phyloP scores from a whole-genome alignment of 2,113 vertebrate genomes.

The Symphodus melops region DNA sequence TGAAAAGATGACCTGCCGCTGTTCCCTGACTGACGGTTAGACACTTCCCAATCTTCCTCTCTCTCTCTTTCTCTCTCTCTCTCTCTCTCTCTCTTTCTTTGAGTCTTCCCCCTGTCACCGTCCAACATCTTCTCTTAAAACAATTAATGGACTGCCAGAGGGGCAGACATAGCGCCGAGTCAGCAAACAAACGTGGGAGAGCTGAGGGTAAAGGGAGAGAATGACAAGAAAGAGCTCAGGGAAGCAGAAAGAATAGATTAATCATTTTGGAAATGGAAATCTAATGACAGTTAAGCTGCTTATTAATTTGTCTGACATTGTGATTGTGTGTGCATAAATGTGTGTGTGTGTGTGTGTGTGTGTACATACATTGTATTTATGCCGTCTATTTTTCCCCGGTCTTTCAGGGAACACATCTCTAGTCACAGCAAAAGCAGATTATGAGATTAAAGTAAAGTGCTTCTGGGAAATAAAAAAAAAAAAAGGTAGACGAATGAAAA shows the following conservation, averaged over 20 bases:
- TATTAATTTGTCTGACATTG: constrained; percentile 70
- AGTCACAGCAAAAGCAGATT: constrained; percentile 78
- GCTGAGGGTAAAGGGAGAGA: constrained; percentile 2
- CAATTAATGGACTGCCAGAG: constrained; percentile 72
- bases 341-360: background rate
- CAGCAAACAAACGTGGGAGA: constrained; percentile 60
- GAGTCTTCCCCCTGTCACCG: constrained; percentile 24
- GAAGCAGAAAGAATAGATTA: constrained; percentile 32
- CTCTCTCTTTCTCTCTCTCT: constrained; percentile 43
- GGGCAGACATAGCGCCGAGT: constrained; percentile 53
- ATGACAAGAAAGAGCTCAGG: background rate
- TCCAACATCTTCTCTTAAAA: constrained; percentile 68
- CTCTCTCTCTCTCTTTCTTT: constrained; percentile 19
- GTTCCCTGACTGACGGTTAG: constrained; percentile 52
- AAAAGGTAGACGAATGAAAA: constrained; percentile 38
- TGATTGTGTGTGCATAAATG: background rate
- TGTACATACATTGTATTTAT: no score
- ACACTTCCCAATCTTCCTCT: constrained; percentile 47
- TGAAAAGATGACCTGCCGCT: constrained; percentile 70
- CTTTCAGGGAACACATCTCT: constrained; percentile 61
- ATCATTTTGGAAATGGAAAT: constrained; percentile 69
- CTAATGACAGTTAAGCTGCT: constrained; percentile 74
- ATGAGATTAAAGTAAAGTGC: constrained; percentile 75
- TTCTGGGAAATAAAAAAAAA: constrained; percentile 52
- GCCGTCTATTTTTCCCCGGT: constrained; percentile 9